Conservation (phyloP, 2,888 invertebrate genomes). For the Nomada flava region DNA sequence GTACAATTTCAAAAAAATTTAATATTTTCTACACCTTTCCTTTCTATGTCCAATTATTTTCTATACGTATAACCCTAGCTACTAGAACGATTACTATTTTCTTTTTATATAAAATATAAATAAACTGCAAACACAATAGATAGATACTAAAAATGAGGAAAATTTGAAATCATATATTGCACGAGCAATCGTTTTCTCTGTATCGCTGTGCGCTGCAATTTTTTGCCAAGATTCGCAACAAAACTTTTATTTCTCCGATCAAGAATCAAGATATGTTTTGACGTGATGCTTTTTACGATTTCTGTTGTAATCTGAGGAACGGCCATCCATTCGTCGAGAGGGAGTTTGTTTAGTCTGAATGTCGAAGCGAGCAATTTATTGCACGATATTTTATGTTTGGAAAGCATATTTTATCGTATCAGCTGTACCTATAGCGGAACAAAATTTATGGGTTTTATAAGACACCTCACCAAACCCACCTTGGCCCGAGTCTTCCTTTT, state of each 20-base stretch:
- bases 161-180: background rate
- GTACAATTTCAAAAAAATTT: background rate
- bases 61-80: too few relatives aligned
- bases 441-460: slow-evolving; percentile 37
- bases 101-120: too few relatives aligned
- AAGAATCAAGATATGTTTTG: background rate
- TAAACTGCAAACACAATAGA: background rate
- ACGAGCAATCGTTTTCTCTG: background rate
- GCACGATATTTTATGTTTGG: slow-evolving; percentile 24
- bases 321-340: slow-evolving; percentile 10
- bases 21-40: background rate
- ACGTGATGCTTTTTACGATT: slow-evolving; percentile 21
- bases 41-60: background rate
- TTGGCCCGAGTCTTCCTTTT: background rate
- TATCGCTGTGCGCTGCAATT: background rate
- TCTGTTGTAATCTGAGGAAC: slow-evolving; percentile 3
- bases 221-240: background rate
- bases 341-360: slow-evolving; percentile 30
- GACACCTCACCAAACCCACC: background rate
- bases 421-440: background rate
- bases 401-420: slow-evolving; percentile 39
- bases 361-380: slow-evolving; percentile 37
- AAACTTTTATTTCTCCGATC: background rate
- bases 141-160: background rate
- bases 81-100: too few relatives aligned